A percentile compares a stretch with the other conserved stretches of the same genome.
These are phyloP conservation scores for Pandemis cinnamomeana DNA, from an alignment of 2,888 invertebrate genomes.

Conservation along the genomic window DNA sequence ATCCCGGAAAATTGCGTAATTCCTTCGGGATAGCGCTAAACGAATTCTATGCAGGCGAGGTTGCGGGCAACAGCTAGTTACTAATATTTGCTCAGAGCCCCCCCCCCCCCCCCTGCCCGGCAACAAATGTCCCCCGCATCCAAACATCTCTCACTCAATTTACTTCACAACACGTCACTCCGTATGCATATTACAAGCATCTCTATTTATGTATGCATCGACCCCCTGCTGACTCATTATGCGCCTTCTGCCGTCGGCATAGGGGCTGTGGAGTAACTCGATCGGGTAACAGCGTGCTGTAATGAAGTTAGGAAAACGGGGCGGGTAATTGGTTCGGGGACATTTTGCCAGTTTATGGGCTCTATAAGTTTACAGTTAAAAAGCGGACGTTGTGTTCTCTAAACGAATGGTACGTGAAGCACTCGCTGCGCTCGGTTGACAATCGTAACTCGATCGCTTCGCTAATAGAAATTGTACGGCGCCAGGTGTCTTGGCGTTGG, in stretches of 20 bases:
- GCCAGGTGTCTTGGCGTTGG: too few species aligned
- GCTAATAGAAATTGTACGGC: too few species aligned
- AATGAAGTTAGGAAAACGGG: conserved; percentile 11
- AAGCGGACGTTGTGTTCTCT: neutral
- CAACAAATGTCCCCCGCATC: neutral
- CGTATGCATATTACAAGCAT: conserved; percentile 10
- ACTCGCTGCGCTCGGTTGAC: too few species aligned
- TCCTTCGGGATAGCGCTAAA: too few species aligned
- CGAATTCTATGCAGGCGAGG: too few species aligned
- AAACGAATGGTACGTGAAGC: too few species aligned
- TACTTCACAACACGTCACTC: conserved; percentile 12
- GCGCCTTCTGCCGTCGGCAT: neutral
- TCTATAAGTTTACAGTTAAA: neutral
- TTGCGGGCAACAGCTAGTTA: too few species aligned
- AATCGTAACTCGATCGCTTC: too few species aligned
- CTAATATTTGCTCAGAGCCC: too few species aligned
- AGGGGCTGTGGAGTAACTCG: neutral
- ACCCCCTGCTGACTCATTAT: neutral
- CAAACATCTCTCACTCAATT: neutral
- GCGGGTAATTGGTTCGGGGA: neutral
- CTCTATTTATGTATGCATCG: conserved; percentile 15
- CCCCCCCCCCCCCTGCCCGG: too few species aligned
- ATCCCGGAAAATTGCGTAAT: too few species aligned
- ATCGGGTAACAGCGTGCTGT: neutral
- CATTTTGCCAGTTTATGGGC: neutral